phyloP scores from a whole-genome alignment of 2,888 invertebrate species.

The Drosophila ezoana region DNA sequence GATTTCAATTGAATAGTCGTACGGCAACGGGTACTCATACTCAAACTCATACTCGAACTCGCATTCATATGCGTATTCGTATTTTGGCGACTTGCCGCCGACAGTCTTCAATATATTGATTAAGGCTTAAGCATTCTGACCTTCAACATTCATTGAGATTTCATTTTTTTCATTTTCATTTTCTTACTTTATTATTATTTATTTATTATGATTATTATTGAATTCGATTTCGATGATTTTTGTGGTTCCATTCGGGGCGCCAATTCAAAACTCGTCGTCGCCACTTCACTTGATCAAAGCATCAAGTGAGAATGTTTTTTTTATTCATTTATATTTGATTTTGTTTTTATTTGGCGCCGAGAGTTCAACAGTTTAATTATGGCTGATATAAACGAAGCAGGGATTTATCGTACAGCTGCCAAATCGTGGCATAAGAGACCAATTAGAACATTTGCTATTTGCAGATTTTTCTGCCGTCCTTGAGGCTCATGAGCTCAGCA shows the following conservation, averaged over 20 bases:
- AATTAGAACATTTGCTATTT: conserved; percentile 41
- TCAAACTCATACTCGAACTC: conserved; percentile 3
- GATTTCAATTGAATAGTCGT: conserved; percentile 50
- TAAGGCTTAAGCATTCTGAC: conserved; percentile 79
- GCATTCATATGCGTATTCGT: conserved; percentile 13
- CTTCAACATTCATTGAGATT: conserved; percentile 79
- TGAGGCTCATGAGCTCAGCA: conserved; percentile 10
- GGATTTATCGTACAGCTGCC: conserved; percentile 44
- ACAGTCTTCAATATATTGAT: conserved; percentile 69
- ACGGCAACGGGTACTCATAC: conserved; percentile 14
- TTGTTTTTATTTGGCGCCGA: conserved; percentile 29
- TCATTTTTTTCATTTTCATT: conserved; percentile 1
- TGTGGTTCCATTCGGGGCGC: conserved; percentile 50
- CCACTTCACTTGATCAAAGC: conserved; percentile 38
- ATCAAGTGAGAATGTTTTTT: conserved; percentile 36
- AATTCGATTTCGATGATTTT: conserved; percentile 57
- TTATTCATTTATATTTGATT: conserved; percentile 11
- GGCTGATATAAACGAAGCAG: conserved; percentile 48
- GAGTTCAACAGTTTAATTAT: conserved; percentile 70
- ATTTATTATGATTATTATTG: conserved; percentile 66
- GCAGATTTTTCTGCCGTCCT: conserved; percentile 19
- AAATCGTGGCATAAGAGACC: conserved; percentile 20
- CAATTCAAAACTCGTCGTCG: conserved; percentile 36
- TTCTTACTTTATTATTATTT: conserved; percentile 50
- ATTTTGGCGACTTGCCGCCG: conserved; percentile 37